Evolutionary conservation across 2,797 vertebrate species (phyloP), one percentile per base, ranked within the genome.

Genomic region (Crocodylus rhombifer): DNA sequence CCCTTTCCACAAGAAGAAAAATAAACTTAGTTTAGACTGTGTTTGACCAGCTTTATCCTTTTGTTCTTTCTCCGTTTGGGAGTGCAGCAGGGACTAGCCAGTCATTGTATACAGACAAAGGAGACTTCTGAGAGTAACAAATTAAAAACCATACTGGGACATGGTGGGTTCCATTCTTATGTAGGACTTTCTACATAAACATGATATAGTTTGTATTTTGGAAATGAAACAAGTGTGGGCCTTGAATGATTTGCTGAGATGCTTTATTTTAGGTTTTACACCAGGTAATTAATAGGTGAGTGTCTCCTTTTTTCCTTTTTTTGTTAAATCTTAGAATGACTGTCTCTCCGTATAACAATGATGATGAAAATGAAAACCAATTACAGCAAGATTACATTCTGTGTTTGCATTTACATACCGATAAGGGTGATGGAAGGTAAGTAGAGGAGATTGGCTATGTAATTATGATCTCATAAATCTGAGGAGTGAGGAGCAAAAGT

Each of bases 381-480:
- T 71, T 78, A 7, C 36, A 57, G 51, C 25, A 91, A 36, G 64
- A 14, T 21, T 4, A 3, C 65, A 1, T 51, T 87, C 30, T 42
- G 0, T 42, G 10, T 86, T 64, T 85, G 8, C 28, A 16, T 69
- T 89, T 89, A 63, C 15, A 1, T 28, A 14, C 16, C 64, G 58
- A 9, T 57, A 91, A 78, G 86, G 67, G 56, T 69, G 65, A 93
- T 42, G 23, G 55, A 9, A 91, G 64, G 76, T 81, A 94, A 77
- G 33, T 28, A 80, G 55, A 33, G 42, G 20, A 21, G 60, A 26
- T 67, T 84, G 91, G 75, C 57, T 30, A 2, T 67, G 36, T 67
- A 71, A 26, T 36, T 58, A 23, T 83, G 86, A 79, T 76, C 90
- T 92, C 61, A 77, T 84, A 94, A 95, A 94, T 58, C 55, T 91